phyloP scores from a whole-genome alignment of 2,797 vertebrate species.

The Spea hammondii region DNA sequence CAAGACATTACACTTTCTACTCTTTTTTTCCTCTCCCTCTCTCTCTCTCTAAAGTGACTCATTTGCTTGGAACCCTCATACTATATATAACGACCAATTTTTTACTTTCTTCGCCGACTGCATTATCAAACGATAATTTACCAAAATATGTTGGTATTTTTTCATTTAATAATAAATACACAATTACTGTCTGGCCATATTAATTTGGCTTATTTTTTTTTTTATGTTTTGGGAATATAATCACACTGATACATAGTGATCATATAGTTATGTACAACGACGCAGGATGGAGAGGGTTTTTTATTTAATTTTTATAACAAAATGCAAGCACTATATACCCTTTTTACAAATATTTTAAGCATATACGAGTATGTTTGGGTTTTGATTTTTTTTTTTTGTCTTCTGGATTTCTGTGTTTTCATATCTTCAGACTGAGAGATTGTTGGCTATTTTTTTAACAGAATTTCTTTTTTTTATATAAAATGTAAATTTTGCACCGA shows the following conservation, averaged over 20 bases:
- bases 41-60: too few relatives aligned
- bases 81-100: too few relatives aligned
- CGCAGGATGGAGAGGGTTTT: background rate
- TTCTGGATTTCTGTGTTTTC: background rate
- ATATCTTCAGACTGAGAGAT: constrained; percentile 9
- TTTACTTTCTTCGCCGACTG: background rate
- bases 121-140: constrained; percentile 22
- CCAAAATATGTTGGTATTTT: constrained; percentile 24
- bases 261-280: background rate
- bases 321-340: background rate
- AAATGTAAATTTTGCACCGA: background rate
- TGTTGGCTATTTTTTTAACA: constrained; percentile 21
- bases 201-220: background rate
- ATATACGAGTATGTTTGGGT: background rate
- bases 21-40: too few relatives aligned
- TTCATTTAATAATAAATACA: constrained; percentile 39
- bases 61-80: too few relatives aligned
- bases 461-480: constrained; percentile 27
- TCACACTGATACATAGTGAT: background rate
- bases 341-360: background rate
- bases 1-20: too few relatives aligned
- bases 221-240: background rate
- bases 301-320: background rate
- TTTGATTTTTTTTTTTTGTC: background rate
- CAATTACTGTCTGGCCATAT: constrained; percentile 7